Conservation (phyloP, 2,113 vertebrate species). For the Rhynchomys soricoides region DNA sequence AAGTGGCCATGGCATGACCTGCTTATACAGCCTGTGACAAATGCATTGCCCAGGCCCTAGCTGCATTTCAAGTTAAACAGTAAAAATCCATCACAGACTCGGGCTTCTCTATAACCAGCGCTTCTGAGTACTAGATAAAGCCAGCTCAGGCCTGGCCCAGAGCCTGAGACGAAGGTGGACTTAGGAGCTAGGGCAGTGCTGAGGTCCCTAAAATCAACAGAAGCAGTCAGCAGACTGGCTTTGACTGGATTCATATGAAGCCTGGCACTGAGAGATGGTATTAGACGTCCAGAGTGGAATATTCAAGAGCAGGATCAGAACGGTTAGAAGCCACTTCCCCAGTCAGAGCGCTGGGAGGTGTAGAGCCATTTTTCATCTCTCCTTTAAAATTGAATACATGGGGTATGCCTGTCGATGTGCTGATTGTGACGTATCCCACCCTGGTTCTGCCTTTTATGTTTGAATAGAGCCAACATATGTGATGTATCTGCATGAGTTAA, state of each 20-base stretch:
- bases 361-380: slow-evolving; percentile 15
- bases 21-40: neutral
- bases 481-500: neutral
- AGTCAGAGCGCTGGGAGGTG: neutral
- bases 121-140: slow-evolving; percentile 67
- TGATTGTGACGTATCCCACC: neutral
- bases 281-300: slow-evolving; percentile 61
- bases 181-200: neutral
- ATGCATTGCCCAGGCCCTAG: neutral
- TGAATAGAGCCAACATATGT: neutral
- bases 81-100: slow-evolving; percentile 56
- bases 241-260: slow-evolving; percentile 68
- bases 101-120: neutral
- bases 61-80: slow-evolving; percentile 70
- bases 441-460: neutral
- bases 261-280: slow-evolving; percentile 75
- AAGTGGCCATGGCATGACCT: neutral
- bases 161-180: slow-evolving; percentile 69
- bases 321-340: slow-evolving; percentile 56
- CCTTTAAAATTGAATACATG: slow-evolving; percentile 19
- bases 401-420: neutral
- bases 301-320: neutral
- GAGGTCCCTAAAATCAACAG: slow-evolving; percentile 72
- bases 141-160: slow-evolving; percentile 43
- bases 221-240: slow-evolving; percentile 49